Percentiles rank a stretch among this genome's conserved stretches.
phyloP scores from a whole-genome alignment of 1,140 invertebrate genomes.

The Pectinophora gossypiella region DNA sequence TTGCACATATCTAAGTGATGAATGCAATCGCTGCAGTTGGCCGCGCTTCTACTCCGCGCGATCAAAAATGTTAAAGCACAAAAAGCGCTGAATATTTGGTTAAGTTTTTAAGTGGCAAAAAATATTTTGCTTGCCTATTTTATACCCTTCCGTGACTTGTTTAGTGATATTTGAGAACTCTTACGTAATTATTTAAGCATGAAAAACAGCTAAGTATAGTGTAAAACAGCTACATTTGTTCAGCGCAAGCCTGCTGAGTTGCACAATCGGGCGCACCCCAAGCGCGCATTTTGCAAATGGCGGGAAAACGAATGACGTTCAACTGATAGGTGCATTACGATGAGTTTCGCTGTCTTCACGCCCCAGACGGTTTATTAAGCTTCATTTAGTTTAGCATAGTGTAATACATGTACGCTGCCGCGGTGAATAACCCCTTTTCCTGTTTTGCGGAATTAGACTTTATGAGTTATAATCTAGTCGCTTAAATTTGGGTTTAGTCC shows the following conservation, averaged over 20 bases:
- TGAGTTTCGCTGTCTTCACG: slow-evolving; percentile 6
- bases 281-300: slow-evolving; percentile 29
- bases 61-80: not conserved
- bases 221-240: not conserved
- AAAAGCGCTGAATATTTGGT: slow-evolving; percentile 3
- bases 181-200: too few species aligned
- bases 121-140: too few species aligned
- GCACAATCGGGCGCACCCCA: not conserved
- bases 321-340: slow-evolving; percentile 45
- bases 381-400: not conserved
- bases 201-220: too few species aligned
- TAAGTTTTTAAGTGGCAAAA: too few species aligned
- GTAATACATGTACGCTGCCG: too few species aligned
- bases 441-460: too few species aligned
- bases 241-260: not conserved
- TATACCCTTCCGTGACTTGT: too few species aligned
- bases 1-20: slow-evolving; percentile 30
- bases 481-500: too few species aligned
- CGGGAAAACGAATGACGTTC: slow-evolving; percentile 21
- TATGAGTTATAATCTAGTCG: too few species aligned
- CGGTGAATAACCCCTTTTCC: too few species aligned
- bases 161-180: too few species aligned
- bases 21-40: slow-evolving; percentile 27
- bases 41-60: not conserved
- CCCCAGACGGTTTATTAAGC: slow-evolving; percentile 5